Conservation (phyloP, 2,797 vertebrate genomes). For the Onychomys torridus region DNA sequence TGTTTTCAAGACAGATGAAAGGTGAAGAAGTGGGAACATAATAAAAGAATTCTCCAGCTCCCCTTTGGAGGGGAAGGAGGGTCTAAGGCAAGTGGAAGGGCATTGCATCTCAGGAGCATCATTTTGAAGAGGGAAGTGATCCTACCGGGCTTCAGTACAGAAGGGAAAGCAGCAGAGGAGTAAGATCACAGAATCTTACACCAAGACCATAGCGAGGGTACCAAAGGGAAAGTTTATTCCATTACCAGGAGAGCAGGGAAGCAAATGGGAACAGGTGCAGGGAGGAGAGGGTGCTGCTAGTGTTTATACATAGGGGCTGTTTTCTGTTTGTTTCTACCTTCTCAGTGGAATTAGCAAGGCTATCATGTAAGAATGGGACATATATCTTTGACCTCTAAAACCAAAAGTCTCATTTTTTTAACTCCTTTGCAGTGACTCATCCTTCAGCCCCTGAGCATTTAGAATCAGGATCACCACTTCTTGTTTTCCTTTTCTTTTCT, state of each 20-base stretch:
- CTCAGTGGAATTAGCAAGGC: not conserved
- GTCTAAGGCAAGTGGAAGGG: not conserved
- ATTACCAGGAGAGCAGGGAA: not conserved
- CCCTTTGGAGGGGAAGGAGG: not conserved
- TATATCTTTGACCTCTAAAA: not conserved
- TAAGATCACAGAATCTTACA: not conserved
- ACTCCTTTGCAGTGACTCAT: not conserved
- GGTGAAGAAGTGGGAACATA: not conserved
- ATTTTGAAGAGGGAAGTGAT: not conserved
- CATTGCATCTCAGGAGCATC: not conserved
- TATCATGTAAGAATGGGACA: not conserved
- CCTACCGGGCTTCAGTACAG: not conserved
- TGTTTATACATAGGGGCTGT: not conserved
- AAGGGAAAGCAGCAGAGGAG: not conserved
- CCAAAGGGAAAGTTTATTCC: not conserved
- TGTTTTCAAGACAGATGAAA: slow-evolving; percentile 58
- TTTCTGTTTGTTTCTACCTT: not conserved
- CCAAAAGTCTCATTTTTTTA: not conserved
- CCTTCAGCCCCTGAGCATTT: not conserved
- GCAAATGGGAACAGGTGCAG: not conserved
- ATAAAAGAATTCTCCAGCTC: slow-evolving; percentile 2
- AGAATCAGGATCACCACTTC: not conserved
- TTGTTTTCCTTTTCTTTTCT: not conserved
- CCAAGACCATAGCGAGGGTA: fast-evolving
- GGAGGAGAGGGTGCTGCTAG: too few relatives aligned